Evolutionary conservation across 2,113 vertebrate genomes (phyloP), one percentile per base, ranked within the genome.

Genomic region (Leucosticte australis): DNA sequence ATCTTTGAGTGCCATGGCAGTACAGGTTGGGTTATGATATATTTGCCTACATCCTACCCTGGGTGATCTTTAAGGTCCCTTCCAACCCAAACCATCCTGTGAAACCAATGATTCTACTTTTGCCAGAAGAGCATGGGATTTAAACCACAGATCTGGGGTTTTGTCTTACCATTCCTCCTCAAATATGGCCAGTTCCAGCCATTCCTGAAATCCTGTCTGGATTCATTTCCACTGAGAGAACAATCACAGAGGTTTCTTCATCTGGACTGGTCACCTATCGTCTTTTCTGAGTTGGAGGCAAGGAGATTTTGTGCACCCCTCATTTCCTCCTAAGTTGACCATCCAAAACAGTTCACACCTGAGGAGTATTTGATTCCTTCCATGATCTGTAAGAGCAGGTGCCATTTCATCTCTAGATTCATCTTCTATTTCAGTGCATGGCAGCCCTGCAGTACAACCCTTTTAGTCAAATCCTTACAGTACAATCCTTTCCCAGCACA

Each of bases 351-450:
- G 5, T 10, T 65, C 1, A 2, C 26, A 12, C 5, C 20, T 35
- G 59, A 52, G 69, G 56, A 81, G 27, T 23, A 13, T 73, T 59
- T 64, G 23, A 39, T 64, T 52, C 55, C 35, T 65, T 16, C 27
- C 37, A 24, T 3, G 41, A 46, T 18, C 64, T 52, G 0, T 10
- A 41, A n/a, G 4, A 5, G 35, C 20, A 79, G 64, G 5, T 57
- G 28, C 23, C 27, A 20, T 65, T 91, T 41, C 50, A 57, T 7
- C 68, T 56, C 13, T 9, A 13, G 11, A 10, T 64, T 52, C 30
- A 7, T 26, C 17, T 18, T 68, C 16, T 41, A 3, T 44, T 80
- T 30, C 67, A 76, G 47, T n/a, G 44, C 47, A n/a, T 17, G n/a
- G 27, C n/a, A 59, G 18, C 15, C 6, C 30, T 28, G 11, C 21